Evolutionary conservation across 1,140 invertebrate genomes (phyloP).

Genomic region (Drosophila busckii): DNA sequence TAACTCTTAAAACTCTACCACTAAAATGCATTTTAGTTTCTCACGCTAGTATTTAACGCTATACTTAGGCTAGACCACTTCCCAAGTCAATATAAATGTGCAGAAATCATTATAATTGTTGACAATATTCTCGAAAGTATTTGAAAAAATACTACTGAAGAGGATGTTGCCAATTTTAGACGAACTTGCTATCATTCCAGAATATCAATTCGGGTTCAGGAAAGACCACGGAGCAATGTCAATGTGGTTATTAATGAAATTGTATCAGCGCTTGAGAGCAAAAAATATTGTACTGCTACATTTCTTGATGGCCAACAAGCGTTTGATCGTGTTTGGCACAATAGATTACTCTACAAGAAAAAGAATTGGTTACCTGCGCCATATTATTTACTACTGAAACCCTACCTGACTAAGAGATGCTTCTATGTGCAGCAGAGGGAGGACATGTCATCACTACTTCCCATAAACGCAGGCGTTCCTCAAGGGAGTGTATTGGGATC

Average conservation of each 20-base stretch:
- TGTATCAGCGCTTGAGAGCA: constrained; percentile 39
- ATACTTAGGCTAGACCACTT: constrained; percentile 29
- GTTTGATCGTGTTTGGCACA: constrained; percentile 72
- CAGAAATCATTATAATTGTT: constrained; percentile 37
- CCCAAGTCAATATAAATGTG: constrained; percentile 25
- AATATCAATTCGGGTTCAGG: constrained; percentile 54
- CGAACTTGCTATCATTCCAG: constrained; percentile 19
- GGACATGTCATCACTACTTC: not conserved
- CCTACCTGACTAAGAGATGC: constrained; percentile 36
- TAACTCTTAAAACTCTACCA: constrained; percentile 15
- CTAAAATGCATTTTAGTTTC: constrained; percentile 21
- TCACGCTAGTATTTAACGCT: constrained; percentile 24
- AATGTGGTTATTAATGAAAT: constrained; percentile 35
- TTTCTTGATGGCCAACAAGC: constrained; percentile 68
- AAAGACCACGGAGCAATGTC: constrained; percentile 51
- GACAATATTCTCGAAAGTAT: constrained; percentile 52
- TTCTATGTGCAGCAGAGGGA: constrained; percentile 49
- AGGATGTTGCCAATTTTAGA: constrained; percentile 35
- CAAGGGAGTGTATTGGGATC: no score
- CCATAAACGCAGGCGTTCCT: no score
- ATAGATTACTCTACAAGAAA: constrained; percentile 62
- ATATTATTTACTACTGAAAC: constrained; percentile 38
- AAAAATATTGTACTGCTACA: constrained; percentile 53
- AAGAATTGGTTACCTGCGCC: constrained; percentile 27
- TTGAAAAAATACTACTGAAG: constrained; percentile 50